phyloP scores from a whole-genome alignment of 2,113 vertebrate species.

The Solenodon paradoxus region DNA sequence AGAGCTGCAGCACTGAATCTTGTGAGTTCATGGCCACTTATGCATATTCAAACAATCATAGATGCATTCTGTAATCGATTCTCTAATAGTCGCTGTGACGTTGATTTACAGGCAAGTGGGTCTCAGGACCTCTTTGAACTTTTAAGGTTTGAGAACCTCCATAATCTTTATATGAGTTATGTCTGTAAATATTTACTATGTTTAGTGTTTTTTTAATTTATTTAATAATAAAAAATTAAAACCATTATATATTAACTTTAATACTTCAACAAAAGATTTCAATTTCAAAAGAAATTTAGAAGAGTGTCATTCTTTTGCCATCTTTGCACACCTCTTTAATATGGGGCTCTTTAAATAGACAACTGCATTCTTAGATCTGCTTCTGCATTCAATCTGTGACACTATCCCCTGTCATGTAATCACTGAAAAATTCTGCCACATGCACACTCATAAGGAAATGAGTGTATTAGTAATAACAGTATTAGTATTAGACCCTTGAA shows the following conservation, averaged over 20 bases:
- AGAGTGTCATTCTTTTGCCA: neutral
- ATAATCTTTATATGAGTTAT: neutral
- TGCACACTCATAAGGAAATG: neutral
- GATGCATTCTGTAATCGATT: neutral
- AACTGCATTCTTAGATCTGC: neutral
- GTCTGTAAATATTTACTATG: neutral
- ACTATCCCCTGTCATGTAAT: too few relatives aligned
- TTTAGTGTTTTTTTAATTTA: neutral
- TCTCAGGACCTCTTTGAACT: neutral
- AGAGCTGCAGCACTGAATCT: neutral
- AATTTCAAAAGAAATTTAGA: neutral
- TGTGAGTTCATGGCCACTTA: neutral
- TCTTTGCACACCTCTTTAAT: neutral
- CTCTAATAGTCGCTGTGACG: neutral
- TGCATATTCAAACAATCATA: neutral
- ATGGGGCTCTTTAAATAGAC: neutral
- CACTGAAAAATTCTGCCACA: neutral
- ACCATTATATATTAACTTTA: neutral
- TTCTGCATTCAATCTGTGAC: neutral
- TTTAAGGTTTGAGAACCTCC: neutral
- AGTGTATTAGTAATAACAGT: neutral
- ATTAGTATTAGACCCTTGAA: too few relatives aligned
- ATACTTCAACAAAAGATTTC: neutral
- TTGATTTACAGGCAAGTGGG: neutral
- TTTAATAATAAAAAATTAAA: neutral